Evolutionary conservation across 2,113 vertebrate genomes (phyloP), one percentile per base, ranked within the genome.

Genomic region (Aspidoscelis tigris): DNA sequence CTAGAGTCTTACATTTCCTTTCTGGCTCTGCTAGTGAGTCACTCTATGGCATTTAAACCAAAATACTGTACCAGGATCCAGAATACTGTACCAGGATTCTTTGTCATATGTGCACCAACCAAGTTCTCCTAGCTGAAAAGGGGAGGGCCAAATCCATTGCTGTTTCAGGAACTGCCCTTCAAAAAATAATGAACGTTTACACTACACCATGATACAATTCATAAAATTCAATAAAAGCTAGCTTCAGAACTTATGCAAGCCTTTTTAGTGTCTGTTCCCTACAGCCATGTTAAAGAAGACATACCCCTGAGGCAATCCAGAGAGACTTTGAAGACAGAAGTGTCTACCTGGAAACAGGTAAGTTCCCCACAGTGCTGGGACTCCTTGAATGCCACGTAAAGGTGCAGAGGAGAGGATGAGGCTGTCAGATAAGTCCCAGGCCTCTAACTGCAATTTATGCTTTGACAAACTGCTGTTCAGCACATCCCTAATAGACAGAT

Each of bases 41-140:
- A 44, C 16, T 39, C 7, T 26, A 55, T 75, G 21, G 85, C 78
- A 61, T 44, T 68, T 12, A 2, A 1, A 2, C 71, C 55, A 0
- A 0, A 50, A 44, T 16, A 0, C n/a, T 9, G 43, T 1, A 74
- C 39, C 1, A 9, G 55, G 16, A 53, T 0, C 5, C 65, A 16
- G 1, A 22, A 24, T n/a, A n/a, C 20, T 43, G 1, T 2, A 8
- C 33, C 33, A 33, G 33, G 33, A 33, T 18, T 18, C 65, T 4
- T 7, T 69, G 16, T 21, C 14, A 61, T 41, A 41, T 14, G 0
- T 2, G 65, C 2, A 0, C 0, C 0, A 72, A 21, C 4, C 1
- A 55, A 14, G 7, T 26, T 69, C 2, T 2, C 5, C 12, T 2
- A 18, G 43, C 83, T 33, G 4, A 33, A 22, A 47, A 50, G 1